Evolutionary conservation across 2,797 vertebrate genomes (phyloP).

Genomic region (Octomys mimax): DNA sequence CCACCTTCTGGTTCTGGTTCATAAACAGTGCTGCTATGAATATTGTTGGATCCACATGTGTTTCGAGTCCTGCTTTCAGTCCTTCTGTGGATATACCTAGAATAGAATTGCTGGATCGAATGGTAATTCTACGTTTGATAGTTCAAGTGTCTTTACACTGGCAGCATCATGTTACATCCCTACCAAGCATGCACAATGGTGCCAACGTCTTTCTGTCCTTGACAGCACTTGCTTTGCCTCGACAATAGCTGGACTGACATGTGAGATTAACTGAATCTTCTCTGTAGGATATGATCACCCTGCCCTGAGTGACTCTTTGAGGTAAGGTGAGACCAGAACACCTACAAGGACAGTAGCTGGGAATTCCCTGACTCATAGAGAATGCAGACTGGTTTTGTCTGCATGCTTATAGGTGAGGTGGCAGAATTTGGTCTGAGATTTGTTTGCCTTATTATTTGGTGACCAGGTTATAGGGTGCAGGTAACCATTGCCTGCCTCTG

Average conservation of each 20-base stretch:
- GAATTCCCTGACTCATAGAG: neutral
- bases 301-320: neutral
- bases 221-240: neutral
- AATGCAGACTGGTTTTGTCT: neutral
- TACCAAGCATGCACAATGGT: neutral
- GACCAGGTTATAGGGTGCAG: neutral
- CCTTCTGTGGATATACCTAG: neutral
- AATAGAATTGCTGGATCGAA: neutral
- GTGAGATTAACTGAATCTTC: neutral
- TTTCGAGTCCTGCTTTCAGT: neutral
- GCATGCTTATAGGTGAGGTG: neutral
- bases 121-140: neutral
- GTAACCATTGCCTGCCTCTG: neutral
- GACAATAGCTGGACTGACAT: neutral
- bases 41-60: neutral
- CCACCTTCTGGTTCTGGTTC: neutral
- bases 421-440: constrained; percentile 20
- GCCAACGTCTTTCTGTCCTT: neutral
- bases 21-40: neutral
- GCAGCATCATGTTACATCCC: neutral
- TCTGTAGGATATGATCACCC: neutral
- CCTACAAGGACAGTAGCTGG: neutral
- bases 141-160: neutral
- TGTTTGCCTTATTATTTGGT: neutral
- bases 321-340: neutral